Evolutionary conservation across 2,888 invertebrate genomes (phyloP), one percentile per base, ranked within the genome.

Genomic region (Diabrotica balteata): DNA sequence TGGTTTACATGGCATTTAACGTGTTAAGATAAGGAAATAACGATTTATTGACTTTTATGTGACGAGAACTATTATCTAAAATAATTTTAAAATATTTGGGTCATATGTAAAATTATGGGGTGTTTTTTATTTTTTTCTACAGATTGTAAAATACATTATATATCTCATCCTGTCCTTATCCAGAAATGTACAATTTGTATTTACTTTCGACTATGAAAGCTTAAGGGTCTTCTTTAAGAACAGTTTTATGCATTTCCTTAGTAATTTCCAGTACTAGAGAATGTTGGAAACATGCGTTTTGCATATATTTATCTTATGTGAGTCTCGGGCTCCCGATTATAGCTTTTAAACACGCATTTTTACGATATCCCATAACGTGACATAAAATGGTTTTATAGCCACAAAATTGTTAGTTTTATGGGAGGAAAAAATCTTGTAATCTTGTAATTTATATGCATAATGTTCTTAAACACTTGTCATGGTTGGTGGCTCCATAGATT

Each of bases 381-480:
- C 78, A 79, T 80, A 78, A 80, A 80, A 80, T 75, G 75, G 78
- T 73, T 79, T 79, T 79, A 80, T 77, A 72, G 75, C 73, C 73
- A 75, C 75, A 74, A 79, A 80, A 80, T 79, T 80, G 77, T 79
- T 80, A 78, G 76, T 80, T 79, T 79, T 78, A 79, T 74, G 75
- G 68, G 69, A 68, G 73, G 68, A 78, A 80, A 79, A 76, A 80
- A 78, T 79, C 32, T 32, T 32, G 32, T 32, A 75, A 73, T 75
- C 73, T 45, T 61, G 74, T 76, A 77, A 79, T 79, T 78, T 77
- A 76, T 77, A 77, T 77, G 78, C 78, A 77, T 73, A 76, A 71
- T 70, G 66, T 43, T 43, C 43, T 11, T 44, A n/a, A 11, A 42
- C 4, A 53, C 10, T 7, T 50, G 10, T 58, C 47, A 17, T 17